phyloP scores from a whole-genome alignment of 2,888 invertebrate genomes.

The Drosophila lacicola region DNA sequence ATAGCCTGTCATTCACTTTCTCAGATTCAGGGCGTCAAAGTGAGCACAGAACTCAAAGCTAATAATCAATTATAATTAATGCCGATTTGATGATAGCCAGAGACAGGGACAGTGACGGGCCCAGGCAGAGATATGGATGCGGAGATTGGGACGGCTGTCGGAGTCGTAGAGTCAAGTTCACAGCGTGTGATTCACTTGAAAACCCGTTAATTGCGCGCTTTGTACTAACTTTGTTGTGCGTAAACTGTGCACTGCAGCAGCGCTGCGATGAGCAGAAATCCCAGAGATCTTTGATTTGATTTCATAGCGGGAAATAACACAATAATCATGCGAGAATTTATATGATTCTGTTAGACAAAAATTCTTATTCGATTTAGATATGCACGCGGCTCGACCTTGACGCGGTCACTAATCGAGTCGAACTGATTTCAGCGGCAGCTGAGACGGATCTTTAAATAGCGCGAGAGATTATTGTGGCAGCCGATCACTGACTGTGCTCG shows the following conservation, averaged over 20 bases:
- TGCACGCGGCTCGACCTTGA: conserved; percentile 1
- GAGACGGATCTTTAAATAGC: conserved; percentile 42
- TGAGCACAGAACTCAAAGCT: conserved; percentile 14
- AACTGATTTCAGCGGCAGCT: conserved; percentile 49
- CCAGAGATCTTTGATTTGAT: conserved; percentile 23
- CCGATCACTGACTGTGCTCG: neutral
- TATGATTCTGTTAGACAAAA: neutral
- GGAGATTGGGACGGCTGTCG: neutral
- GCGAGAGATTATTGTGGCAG: neutral
- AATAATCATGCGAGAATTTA: conserved; percentile 2
- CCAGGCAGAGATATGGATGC: neutral
- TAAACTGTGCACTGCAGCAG: conserved; percentile 40
- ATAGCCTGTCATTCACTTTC: conserved; percentile 24
- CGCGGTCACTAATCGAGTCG: conserved; percentile 11
- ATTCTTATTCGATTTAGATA: conserved; percentile 9
- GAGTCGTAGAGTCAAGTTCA: conserved; percentile 25
- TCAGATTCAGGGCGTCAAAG: conserved; percentile 1
- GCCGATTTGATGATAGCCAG: conserved; percentile 7
- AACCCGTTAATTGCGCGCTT: conserved; percentile 14
- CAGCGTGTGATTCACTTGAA: conserved; percentile 36
- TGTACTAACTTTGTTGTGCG: conserved; percentile 64
- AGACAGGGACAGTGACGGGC: conserved; percentile 4
- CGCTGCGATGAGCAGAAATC: conserved; percentile 36
- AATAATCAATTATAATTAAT: conserved; percentile 6
- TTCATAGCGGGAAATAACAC: conserved; percentile 47